Evolutionary conservation across 30 jellyfish, hydroid and myxozoan species (phyloP).

Genomic region (Cassiopea andromeda): DNA sequence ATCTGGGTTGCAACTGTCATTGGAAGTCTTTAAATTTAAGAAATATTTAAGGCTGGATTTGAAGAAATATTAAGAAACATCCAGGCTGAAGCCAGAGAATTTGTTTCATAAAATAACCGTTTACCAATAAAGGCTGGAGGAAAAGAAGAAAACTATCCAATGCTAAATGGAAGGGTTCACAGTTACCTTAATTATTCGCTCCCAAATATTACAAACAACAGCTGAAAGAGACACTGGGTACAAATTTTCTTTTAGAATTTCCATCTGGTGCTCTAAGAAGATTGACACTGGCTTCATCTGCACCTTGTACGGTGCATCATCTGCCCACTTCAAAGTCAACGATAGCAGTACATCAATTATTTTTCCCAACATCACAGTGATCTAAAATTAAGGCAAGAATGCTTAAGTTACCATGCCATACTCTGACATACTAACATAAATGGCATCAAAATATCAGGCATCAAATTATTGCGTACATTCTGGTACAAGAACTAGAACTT

Average conservation of each 20-base stretch:
- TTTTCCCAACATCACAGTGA: conserved; percentile 46
- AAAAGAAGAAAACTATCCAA: background rate
- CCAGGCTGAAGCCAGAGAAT: too few species aligned
- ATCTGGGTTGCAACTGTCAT: too few species aligned
- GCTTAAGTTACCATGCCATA: too few species aligned
- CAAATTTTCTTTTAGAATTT: conserved; percentile 11
- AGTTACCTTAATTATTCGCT: conserved; percentile 34
- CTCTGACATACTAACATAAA: too few species aligned
- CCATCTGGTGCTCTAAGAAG: conserved; percentile 54
- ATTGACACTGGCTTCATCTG: conserved; percentile 50
- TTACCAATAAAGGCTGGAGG: too few species aligned
- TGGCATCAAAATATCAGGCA: too few species aligned
- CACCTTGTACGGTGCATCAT: conserved; percentile 34
- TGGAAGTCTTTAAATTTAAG: too few species aligned
- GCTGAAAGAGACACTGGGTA: conserved; percentile 38
- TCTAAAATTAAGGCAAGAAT: background rate
- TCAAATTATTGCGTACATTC: too few species aligned
- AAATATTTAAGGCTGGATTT: too few species aligned
- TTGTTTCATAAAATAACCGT: too few species aligned
- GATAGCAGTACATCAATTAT: conserved; percentile 38
- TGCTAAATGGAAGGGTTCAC: background rate
- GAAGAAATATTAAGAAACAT: too few species aligned
- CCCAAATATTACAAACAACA: conserved; percentile 50
- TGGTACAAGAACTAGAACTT: too few species aligned
- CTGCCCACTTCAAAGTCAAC: conserved; percentile 36